Conservation (phyloP, 2,113 vertebrate genomes). For the Catagonus wagneri region DNA sequence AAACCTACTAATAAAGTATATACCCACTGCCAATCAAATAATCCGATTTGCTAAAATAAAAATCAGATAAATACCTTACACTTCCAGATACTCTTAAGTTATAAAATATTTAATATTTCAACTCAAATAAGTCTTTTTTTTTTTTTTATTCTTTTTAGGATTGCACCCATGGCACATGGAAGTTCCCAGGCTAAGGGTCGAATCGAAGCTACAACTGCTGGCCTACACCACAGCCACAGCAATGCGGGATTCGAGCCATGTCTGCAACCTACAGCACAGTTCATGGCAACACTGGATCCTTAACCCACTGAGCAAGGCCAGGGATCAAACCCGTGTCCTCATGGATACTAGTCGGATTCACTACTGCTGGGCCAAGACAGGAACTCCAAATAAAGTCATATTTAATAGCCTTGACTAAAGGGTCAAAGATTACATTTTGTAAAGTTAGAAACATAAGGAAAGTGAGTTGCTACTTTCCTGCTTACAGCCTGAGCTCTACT, state of each 20-base stretch:
- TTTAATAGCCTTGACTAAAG: slow-evolving; percentile 7
- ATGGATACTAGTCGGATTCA: too few species aligned
- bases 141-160: too few species aligned
- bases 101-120: slow-evolving; percentile 42
- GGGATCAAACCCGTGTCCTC: too few species aligned
- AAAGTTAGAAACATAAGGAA: slow-evolving; percentile 42
- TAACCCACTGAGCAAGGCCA: too few species aligned
- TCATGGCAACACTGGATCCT: too few species aligned
- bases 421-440: background rate
- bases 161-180: too few species aligned
- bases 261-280: too few species aligned
- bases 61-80: slow-evolving; percentile 12
- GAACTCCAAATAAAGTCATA: slow-evolving; percentile 19
- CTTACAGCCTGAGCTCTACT: background rate
- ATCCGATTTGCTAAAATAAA: slow-evolving; percentile 41
- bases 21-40: background rate
- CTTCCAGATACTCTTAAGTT: slow-evolving; percentile 27
- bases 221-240: too few species aligned
- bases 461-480: slow-evolving; percentile 36
- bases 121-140: background rate
- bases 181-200: too few species aligned
- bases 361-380: too few species aligned
- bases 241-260: too few species aligned
- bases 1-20: background rate
- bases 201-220: too few species aligned